Conservation (phyloP, 2,888 invertebrate genomes). For the Lasioglossum oenotherae region DNA sequence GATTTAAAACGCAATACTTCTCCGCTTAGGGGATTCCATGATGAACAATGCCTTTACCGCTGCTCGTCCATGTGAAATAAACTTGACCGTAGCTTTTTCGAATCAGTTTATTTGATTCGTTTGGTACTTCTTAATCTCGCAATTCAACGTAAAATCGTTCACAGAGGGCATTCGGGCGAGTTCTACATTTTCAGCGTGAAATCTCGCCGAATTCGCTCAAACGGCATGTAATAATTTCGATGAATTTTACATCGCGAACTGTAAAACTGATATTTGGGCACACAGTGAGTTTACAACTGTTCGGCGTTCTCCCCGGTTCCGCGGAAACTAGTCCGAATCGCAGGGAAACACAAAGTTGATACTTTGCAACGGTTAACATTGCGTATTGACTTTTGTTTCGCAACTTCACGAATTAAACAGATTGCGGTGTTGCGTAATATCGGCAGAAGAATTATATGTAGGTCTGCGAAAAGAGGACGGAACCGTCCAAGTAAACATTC, state of each 20-base stretch:
- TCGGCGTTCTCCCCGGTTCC: slow-evolving; percentile 3
- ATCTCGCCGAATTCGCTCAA: background rate
- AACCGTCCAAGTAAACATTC: background rate
- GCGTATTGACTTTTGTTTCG: slow-evolving; percentile 25
- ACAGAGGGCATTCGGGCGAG: background rate
- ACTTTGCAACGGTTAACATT: background rate
- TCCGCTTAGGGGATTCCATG: background rate
- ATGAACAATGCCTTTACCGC: background rate
- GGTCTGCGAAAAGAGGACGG: no score
- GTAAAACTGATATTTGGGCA: background rate
- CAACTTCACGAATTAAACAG: background rate
- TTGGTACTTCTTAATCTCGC: background rate
- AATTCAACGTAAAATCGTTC: background rate
- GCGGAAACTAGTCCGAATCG: background rate
- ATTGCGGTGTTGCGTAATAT: background rate
- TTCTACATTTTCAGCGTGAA: background rate
- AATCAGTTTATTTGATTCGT: background rate
- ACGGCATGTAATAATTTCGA: background rate
- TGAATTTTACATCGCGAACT: slow-evolving; percentile 9
- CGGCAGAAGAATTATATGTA: background rate
- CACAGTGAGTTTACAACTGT: slow-evolving; percentile 22
- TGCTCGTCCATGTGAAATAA: background rate
- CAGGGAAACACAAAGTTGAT: slow-evolving; percentile 25
- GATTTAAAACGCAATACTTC: background rate
- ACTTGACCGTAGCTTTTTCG: background rate